phyloP scores from a whole-genome alignment of 2,888 invertebrate species.

The Xestoiulus laeticollis region DNA sequence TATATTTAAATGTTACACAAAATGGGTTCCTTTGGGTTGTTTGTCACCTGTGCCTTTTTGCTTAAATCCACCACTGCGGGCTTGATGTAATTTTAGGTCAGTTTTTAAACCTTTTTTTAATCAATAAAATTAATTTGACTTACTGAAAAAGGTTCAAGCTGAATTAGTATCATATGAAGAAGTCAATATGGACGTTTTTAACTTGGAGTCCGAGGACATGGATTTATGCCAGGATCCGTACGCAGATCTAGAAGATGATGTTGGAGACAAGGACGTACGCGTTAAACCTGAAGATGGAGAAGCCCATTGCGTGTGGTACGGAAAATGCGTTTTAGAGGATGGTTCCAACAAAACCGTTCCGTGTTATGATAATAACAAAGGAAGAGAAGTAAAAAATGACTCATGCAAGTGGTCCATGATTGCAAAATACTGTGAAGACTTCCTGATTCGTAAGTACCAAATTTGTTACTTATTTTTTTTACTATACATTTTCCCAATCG shows the following conservation, averaged over 20 bases:
- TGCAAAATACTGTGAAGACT: background rate
- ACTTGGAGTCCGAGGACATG: background rate
- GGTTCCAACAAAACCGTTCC: background rate
- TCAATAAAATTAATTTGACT: too few relatives aligned
- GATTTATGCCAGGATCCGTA: background rate
- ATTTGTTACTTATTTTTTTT: too few relatives aligned
- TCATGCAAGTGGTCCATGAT: background rate
- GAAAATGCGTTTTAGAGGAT: background rate
- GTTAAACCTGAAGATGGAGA: background rate
- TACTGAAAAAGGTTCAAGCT: background rate
- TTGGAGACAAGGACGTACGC: background rate
- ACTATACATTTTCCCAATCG: too few relatives aligned
- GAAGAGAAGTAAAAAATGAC: background rate
- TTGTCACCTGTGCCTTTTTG: too few relatives aligned
- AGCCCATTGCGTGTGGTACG: background rate
- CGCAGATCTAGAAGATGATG: background rate
- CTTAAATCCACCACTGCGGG: too few relatives aligned
- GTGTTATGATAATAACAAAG: background rate
- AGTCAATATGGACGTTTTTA: background rate
- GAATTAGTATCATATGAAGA: background rate
- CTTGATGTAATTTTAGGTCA: too few relatives aligned
- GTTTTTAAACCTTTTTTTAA: too few relatives aligned
- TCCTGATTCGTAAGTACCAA: background rate
- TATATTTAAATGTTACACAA: too few relatives aligned
- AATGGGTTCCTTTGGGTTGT: too few relatives aligned